Percentiles rank a stretch among this genome's conserved stretches.
phyloP scores from a whole-genome alignment of 2,888 invertebrate genomes.

The Drosophila birchii region DNA sequence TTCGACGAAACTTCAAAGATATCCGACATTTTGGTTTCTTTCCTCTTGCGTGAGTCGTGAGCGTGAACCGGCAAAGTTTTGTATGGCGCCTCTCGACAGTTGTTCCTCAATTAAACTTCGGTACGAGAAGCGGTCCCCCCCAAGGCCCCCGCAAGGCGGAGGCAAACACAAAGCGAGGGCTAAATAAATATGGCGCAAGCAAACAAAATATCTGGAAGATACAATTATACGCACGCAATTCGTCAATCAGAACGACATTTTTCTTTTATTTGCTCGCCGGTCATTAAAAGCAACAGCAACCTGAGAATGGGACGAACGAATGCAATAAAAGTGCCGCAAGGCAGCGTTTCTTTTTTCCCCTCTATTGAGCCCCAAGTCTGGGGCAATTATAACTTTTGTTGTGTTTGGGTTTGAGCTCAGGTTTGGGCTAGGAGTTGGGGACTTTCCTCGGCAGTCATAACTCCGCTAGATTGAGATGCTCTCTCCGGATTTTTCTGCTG shows the following conservation, averaged over 20 bases:
- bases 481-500: slow-evolving; percentile 18
- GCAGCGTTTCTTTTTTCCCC: slow-evolving; percentile 62
- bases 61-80: slow-evolving; percentile 38
- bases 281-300: slow-evolving; percentile 62
- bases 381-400: slow-evolving; percentile 59
- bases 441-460: slow-evolving; percentile 72
- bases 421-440: slow-evolving; percentile 51
- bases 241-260: slow-evolving; percentile 84
- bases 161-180: slow-evolving; percentile 44
- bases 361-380: slow-evolving; percentile 1
- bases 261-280: slow-evolving; percentile 79
- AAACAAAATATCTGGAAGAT: slow-evolving; percentile 79
- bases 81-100: slow-evolving; percentile 68
- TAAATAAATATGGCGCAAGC: slow-evolving; percentile 72
- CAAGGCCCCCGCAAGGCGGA: slow-evolving; percentile 25
- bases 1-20: slow-evolving; percentile 62
- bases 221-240: slow-evolving; percentile 85
- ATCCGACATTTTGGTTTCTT: slow-evolving; percentile 71
- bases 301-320: slow-evolving; percentile 50
- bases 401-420: slow-evolving; percentile 58
- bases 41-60: slow-evolving; percentile 64
- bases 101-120: slow-evolving; percentile 71
- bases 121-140: neutral
- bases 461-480: slow-evolving; percentile 58
- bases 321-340: slow-evolving; percentile 80